phyloP scores from a whole-genome alignment of 1,140 invertebrate genomes.

The Zaprionus davidi region DNA sequence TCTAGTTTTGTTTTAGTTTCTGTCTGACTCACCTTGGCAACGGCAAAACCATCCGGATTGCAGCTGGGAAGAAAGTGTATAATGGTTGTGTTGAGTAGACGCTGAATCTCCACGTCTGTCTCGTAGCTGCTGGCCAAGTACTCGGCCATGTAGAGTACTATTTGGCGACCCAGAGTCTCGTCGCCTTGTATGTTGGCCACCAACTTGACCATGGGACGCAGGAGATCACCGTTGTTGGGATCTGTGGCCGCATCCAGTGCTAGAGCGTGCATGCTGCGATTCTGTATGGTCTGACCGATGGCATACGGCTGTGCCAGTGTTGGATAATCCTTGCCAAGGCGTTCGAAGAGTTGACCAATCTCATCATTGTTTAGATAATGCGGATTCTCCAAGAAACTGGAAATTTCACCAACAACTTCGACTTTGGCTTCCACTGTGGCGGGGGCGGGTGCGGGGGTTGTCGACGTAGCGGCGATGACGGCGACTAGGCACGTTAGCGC shows the following conservation, averaged over 20 bases:
- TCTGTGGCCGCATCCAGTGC: constrained; percentile 50
- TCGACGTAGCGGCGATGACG: neutral
- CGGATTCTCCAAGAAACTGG: constrained; percentile 58
- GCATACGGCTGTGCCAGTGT: constrained; percentile 89
- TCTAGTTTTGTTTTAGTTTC: neutral
- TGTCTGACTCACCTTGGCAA: constrained; percentile 87
- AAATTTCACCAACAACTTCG: constrained; percentile 48
- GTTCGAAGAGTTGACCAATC: constrained; percentile 63
- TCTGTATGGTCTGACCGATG: constrained; percentile 91
- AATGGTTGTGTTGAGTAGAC: constrained; percentile 92
- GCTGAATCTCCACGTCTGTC: constrained; percentile 87
- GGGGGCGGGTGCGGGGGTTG: neutral
- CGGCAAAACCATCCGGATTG: constrained; percentile 96
- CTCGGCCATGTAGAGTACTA: constrained; percentile 93
- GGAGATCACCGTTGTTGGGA: constrained; percentile 54
- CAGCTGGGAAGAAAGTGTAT: constrained; percentile 96
- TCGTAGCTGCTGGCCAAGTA: constrained; percentile 92
- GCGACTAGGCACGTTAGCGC: constrained; percentile 18
- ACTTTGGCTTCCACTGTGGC: constrained; percentile 33
- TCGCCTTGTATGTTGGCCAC: constrained; percentile 99
- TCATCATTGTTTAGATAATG: constrained; percentile 68
- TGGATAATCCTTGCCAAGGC: constrained; percentile 67
- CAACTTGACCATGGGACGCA: constrained; percentile 95
- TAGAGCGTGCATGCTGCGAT: constrained; percentile 90
- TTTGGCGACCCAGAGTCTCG: constrained; percentile 94